phyloP scores from a whole-genome alignment of 2,113 vertebrate genomes.

The Bujurquina vittata region DNA sequence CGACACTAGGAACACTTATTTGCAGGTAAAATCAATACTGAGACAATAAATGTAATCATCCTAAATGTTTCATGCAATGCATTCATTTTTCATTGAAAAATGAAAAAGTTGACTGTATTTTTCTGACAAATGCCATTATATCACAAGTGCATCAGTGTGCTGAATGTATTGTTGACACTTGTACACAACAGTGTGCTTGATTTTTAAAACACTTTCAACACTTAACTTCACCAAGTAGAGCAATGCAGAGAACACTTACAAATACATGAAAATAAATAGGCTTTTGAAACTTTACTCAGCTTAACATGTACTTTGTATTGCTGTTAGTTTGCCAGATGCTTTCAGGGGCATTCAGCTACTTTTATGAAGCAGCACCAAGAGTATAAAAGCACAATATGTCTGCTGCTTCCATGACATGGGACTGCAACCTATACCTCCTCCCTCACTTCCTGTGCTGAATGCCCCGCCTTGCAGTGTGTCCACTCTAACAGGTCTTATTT shows the following conservation, averaged over 20 bases:
- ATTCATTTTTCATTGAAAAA: background rate
- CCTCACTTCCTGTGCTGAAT: slow-evolving; percentile 68
- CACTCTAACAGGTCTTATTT: slow-evolving; percentile 48
- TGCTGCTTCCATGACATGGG: slow-evolving; percentile 45
- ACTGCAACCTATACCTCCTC: slow-evolving; percentile 48
- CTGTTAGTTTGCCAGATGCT: background rate
- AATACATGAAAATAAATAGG: background rate
- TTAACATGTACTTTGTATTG: background rate
- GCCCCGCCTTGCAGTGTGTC: slow-evolving; percentile 37
- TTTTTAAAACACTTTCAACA: background rate
- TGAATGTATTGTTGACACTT: background rate
- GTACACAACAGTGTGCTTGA: background rate
- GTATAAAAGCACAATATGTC: slow-evolving; percentile 41
- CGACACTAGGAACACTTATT: background rate
- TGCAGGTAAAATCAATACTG: background rate
- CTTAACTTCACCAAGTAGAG: background rate
- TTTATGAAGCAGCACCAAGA: background rate
- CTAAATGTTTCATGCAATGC: background rate
- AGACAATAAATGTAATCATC: background rate
- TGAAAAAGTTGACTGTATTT: background rate
- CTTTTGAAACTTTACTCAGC: background rate
- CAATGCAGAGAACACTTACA: background rate
- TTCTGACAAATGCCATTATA: background rate
- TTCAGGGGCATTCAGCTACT: background rate
- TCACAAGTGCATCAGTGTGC: background rate